Evolutionary conservation across 2,797 vertebrate genomes (phyloP).

Genomic region (Cyprinella venusta): DNA sequence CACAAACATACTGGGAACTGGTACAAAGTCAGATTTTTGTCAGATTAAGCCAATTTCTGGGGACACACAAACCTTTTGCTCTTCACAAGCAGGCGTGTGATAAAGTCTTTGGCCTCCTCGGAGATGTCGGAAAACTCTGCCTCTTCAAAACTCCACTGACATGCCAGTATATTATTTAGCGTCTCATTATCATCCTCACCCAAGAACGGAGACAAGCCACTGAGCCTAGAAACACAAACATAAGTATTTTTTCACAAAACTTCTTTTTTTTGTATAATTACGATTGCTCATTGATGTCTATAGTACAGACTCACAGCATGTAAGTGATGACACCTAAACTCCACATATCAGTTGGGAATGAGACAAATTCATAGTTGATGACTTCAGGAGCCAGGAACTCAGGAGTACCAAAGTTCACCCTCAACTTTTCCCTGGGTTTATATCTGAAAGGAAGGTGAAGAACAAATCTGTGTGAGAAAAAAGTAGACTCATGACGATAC

Average conservation of each 20-base stretch:
- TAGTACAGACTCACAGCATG: conserved; percentile 88
- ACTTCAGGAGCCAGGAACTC: conserved; percentile 97
- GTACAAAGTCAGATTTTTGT: not conserved
- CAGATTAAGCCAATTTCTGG: not conserved
- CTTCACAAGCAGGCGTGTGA: conserved; percentile 92
- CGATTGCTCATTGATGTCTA: not conserved
- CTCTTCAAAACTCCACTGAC: conserved; percentile 93
- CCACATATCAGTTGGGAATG: conserved; percentile 98
- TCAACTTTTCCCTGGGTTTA: conserved; percentile 94
- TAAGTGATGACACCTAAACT: conserved; percentile 95
- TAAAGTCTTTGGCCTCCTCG: conserved; percentile 93
- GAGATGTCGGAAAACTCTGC: conserved; percentile 90
- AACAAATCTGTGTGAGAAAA: not conserved
- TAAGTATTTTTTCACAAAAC: not conserved
- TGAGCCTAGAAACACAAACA: conserved; percentile 78
- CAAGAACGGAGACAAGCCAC: conserved; percentile 93
- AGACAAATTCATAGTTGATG: conserved; percentile 98
- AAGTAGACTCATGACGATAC: not conserved
- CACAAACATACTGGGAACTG: not conserved
- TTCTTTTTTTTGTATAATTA: not conserved
- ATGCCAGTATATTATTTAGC: conserved; percentile 93
- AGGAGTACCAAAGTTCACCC: conserved; percentile 96
- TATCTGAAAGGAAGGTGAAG: conserved; percentile 79
- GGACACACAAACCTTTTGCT: conserved; percentile 85
- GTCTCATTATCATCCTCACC: conserved; percentile 96